These are phyloP conservation scores for Trichogramma dendrolimi DNA, from an alignment of 2,888 invertebrate genomes.

Conservation along the genomic window DNA sequence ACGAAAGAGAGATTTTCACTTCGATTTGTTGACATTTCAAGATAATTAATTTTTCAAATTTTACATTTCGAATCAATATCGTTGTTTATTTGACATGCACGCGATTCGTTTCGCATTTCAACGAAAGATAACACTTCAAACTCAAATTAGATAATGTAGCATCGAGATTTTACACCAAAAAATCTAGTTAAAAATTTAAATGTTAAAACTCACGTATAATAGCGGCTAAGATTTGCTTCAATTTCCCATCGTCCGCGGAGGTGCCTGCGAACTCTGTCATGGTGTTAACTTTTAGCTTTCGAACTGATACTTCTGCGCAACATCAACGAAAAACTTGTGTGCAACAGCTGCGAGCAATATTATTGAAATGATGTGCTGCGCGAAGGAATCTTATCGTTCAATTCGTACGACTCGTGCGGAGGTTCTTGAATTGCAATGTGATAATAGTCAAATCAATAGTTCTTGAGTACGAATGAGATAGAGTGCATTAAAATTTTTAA, in stretches of 20 bases:
- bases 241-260: constrained; percentile 31
- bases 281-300: background rate
- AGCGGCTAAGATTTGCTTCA: constrained; percentile 38
- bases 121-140: background rate
- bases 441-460: background rate
- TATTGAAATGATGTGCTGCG: background rate
- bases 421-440: background rate
- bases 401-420: background rate
- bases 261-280: background rate
- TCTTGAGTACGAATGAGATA: background rate
- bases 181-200: background rate
- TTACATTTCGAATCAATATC: background rate
- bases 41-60: background rate
- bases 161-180: background rate
- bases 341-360: background rate
- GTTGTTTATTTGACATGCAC: background rate
- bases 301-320: background rate
- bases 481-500: constrained; percentile 29
- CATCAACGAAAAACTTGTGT: background rate
- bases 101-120: background rate
- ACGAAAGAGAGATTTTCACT: constrained; percentile 14
- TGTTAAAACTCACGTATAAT: constrained; percentile 33
- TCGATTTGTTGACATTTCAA: background rate
- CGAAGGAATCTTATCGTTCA: background rate
- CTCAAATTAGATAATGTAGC: too few species aligned